A percentile compares a stretch with the other conserved stretches of the same genome.
Evolutionary conservation across 2,888 invertebrate genomes (phyloP).

Genomic region (Anaspis maculata): DNA sequence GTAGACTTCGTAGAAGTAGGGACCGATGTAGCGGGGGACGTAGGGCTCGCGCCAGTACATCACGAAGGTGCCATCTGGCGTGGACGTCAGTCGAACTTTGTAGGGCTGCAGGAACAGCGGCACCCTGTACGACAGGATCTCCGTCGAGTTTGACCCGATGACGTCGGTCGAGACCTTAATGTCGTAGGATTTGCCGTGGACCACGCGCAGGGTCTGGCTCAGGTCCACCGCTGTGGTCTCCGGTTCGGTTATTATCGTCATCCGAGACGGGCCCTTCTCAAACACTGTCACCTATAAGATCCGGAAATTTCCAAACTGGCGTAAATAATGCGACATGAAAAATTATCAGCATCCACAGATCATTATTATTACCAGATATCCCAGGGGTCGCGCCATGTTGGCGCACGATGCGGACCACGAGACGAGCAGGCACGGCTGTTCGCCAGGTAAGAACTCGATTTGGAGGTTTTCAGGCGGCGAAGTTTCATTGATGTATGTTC

Average conservation of each 20-base stretch:
- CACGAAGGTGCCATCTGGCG: conserved; percentile 27
- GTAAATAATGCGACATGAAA: conserved; percentile 3
- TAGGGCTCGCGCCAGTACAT: conserved; percentile 32
- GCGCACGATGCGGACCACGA: conserved; percentile 32
- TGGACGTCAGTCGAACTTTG: conserved; percentile 25
- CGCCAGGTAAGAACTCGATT: conserved; percentile 27
- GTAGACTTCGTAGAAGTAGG: conserved; percentile 28
- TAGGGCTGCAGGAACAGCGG: conserved; percentile 30
- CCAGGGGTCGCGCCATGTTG: conserved; percentile 26
- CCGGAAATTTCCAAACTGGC: conserved; percentile 8
- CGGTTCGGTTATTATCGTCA: conserved; percentile 24
- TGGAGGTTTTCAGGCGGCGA: conserved; percentile 24
- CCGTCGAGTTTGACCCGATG: conserved; percentile 24
- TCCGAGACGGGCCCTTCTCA: conserved; percentile 19
- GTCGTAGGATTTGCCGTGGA: conserved; percentile 24
- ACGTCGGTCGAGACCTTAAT: conserved; percentile 28
- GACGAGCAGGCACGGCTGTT: conserved; percentile 28
- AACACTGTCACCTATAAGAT: conserved; percentile 27
- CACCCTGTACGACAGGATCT: conserved; percentile 22
- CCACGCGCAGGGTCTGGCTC: conserved; percentile 23
- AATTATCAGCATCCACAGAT: too few species aligned
- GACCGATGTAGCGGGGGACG: conserved; percentile 25
- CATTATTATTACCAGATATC: conserved; percentile 27
- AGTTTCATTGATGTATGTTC: conserved; percentile 24
- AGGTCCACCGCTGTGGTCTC: conserved; percentile 23